Evolutionary conservation across 2,797 vertebrate species (phyloP).

Genomic region (Neosilurus mollespiculum): DNA sequence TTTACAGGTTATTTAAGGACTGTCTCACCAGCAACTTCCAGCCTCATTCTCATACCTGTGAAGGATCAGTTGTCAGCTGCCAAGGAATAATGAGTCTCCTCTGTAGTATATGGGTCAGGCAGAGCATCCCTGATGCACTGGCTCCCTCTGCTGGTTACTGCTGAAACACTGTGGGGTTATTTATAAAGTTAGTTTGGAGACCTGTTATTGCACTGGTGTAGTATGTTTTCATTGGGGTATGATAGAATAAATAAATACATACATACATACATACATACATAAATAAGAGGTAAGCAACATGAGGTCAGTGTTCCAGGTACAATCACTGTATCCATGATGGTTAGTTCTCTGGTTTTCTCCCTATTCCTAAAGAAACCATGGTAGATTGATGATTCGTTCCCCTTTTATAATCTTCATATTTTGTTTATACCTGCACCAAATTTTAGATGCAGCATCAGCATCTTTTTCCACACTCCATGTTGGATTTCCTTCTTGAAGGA

Average conservation of each 20-base stretch:
- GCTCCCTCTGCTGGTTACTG: slow-evolving; percentile 42
- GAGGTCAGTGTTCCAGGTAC: background rate
- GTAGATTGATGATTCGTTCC: background rate
- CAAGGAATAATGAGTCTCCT: slow-evolving; percentile 21
- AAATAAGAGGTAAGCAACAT: background rate
- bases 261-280: background rate
- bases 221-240: background rate
- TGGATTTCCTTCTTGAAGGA: no score
- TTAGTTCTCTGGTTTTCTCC: background rate
- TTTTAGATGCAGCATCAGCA: no score
- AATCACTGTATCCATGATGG: background rate
- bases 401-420: no score
- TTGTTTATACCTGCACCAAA: no score
- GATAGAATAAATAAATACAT: no score
- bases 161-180: background rate
- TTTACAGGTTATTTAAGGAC: slow-evolving; percentile 42
- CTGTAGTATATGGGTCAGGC: background rate
- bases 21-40: slow-evolving; percentile 20
- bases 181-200: background rate
- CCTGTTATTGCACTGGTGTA: background rate
- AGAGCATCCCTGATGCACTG: slow-evolving; percentile 26
- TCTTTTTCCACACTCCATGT: no score
- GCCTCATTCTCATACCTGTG: slow-evolving; percentile 41
- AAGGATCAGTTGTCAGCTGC: slow-evolving; percentile 39
- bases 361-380: background rate